Conservation (phyloP, 2,797 vertebrate genomes). For the Pogoniulus pusillus region DNA sequence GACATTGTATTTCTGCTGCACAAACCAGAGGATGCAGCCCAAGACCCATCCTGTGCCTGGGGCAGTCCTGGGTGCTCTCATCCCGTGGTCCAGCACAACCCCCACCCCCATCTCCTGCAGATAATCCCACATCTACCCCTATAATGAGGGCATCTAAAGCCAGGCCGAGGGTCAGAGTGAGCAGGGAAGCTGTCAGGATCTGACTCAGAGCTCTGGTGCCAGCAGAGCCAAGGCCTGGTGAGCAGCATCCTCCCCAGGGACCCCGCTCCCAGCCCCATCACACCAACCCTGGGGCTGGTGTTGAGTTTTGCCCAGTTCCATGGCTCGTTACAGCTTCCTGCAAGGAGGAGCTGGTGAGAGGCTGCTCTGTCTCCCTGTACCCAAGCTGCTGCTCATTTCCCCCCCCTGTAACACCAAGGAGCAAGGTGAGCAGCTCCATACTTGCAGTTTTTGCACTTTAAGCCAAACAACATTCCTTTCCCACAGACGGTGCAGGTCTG, state of each 20-base stretch:
- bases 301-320: background rate
- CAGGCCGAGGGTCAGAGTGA: background rate
- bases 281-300: background rate
- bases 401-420: fast-evolving
- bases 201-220: background rate
- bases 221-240: background rate
- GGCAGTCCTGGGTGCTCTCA: no score
- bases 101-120: background rate
- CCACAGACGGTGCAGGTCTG: conserved; percentile 98
- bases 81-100: fast-evolving
- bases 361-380: fast-evolving
- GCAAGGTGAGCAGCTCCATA: conserved; percentile 33
- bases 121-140: fast-evolving
- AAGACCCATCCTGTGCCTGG: fast-evolving
- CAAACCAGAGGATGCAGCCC: background rate
- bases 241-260: background rate
- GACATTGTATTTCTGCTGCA: background rate
- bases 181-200: background rate
- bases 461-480: conserved; percentile 98
- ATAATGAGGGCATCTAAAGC: fast-evolving
- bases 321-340: background rate
- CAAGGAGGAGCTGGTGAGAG: background rate
- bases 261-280: fast-evolving
- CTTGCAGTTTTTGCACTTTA: conserved; percentile 99
- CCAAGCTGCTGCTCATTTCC: fast-evolving